Evolutionary conservation across 2,113 vertebrate genomes (phyloP), one percentile per base, ranked within the genome.

Genomic region (Sander vitreus): DNA sequence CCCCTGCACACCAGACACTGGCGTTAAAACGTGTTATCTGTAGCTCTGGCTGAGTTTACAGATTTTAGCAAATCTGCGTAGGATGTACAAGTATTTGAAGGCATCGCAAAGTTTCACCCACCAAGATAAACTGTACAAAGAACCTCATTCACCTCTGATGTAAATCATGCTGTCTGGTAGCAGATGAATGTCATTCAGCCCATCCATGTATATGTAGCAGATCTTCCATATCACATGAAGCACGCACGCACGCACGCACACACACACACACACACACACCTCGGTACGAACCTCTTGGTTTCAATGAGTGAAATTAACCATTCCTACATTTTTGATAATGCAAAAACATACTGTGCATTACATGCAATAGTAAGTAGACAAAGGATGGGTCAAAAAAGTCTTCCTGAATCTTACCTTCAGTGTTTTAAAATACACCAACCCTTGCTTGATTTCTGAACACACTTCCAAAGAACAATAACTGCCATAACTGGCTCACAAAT

Each of bases 241-340:
- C 6, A 51, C 70, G 76, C 25, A 66, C 66, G 71, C 39, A 63
- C 54, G 63, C 23, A 16, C 75, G n/a, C n/a, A n/a, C 6, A 51
- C 70, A 77, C 25, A 66, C 66, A 73, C 39, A 63, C 54, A 65
- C 23, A 16, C 75, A 67, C 73, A 78, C 68, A 85, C 57, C 47
- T 23, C 39, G 83, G 55, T 36, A 64, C 62, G 67, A 87, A 88
- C 80, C 68, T 83, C 43, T 58, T 59, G 68, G 64, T 88, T 76
- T 88, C 58, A 78, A 27, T 43, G 60, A 74, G 77, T 8, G 65
- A 88, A 67, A 83, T 70, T 51, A 76, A 53, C 73, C 70, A 73
- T 88, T 87, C 87, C 86, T 71, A 87, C 80, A 93, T 88, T 85
- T 69, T 25, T 8, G 58, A 87, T 93, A 92, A 94, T 94, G 92